Conservation (phyloP, 2,113 vertebrate genomes). For the Galeopterus variegatus region DNA sequence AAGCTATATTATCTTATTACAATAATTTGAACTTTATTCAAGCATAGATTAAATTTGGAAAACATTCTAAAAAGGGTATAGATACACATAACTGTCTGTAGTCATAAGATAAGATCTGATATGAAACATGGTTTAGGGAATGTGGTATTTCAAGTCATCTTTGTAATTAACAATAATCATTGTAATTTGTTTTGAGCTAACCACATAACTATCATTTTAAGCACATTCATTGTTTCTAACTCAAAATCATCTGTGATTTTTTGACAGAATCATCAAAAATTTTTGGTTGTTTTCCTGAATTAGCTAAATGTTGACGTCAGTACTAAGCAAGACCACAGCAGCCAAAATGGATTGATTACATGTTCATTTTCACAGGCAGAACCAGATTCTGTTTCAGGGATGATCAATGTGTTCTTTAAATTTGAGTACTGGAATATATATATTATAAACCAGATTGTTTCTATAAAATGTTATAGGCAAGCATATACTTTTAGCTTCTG, state of each 20-base stretch:
- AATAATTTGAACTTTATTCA: constrained; percentile 27
- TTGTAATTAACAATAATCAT: constrained; percentile 13
- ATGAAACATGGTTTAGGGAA: neutral
- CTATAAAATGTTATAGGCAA: neutral
- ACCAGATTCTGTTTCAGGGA: neutral
- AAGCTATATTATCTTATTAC: neutral
- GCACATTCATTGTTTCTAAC: neutral
- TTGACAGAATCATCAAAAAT: neutral
- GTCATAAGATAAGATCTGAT: neutral
- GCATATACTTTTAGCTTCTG: neutral
- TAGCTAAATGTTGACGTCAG: neutral
- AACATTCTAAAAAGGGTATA: neutral
- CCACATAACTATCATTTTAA: neutral
- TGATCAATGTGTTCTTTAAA: neutral
- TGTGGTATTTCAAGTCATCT: neutral
- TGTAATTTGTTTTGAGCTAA: neutral
- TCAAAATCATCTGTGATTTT: neutral
- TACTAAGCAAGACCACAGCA: neutral
- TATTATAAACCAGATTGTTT: neutral
- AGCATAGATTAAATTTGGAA: neutral
- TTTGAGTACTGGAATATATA: neutral
- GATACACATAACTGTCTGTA: neutral
- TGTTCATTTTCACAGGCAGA: neutral
- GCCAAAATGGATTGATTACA: neutral
- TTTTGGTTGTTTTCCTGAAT: neutral